These are phyloP conservation scores for Tinea trinotella DNA, from an alignment of 2,888 invertebrate genomes.

Conservation along the genomic window DNA sequence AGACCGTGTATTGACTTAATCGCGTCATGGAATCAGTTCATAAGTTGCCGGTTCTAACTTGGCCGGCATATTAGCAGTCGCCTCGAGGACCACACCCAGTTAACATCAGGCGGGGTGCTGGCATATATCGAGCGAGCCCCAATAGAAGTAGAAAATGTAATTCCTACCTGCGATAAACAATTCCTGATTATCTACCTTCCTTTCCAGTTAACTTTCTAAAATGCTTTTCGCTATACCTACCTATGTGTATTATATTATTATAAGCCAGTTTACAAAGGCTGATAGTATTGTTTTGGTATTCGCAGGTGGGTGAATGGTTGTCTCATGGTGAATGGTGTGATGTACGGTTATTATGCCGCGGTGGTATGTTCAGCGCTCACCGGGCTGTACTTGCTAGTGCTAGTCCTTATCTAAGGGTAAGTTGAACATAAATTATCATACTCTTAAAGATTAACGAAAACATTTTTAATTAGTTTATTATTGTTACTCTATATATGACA, in stretches of 20 bases:
- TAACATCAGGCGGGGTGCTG: too few relatives aligned
- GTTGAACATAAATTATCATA: background rate
- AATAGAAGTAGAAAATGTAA: too few relatives aligned
- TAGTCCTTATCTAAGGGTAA: conserved; percentile 77
- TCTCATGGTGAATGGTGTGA: conserved; percentile 68
- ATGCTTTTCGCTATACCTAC: background rate
- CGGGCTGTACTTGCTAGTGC: conserved; percentile 78
- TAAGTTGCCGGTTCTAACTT: too few relatives aligned
- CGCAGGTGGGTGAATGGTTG: conserved; percentile 59
- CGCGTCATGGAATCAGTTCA: too few relatives aligned
- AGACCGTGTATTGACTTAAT: too few relatives aligned
- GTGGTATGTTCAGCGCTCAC: conserved; percentile 75
- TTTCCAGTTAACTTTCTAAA: background rate
- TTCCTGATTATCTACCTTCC: too few relatives aligned
- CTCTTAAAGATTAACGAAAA: background rate
- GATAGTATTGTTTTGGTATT: background rate
- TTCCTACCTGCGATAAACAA: too few relatives aligned
- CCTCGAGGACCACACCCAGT: too few relatives aligned
- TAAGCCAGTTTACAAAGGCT: background rate
- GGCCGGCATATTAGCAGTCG: too few relatives aligned
- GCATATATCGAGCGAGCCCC: too few relatives aligned
- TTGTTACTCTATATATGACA: too few relatives aligned
- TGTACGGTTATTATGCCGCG: conserved; percentile 76
- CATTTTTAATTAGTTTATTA: too few relatives aligned
- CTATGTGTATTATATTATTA: background rate